Conservation (phyloP, 2,113 vertebrate species). For the Glaucomys volans region DNA sequence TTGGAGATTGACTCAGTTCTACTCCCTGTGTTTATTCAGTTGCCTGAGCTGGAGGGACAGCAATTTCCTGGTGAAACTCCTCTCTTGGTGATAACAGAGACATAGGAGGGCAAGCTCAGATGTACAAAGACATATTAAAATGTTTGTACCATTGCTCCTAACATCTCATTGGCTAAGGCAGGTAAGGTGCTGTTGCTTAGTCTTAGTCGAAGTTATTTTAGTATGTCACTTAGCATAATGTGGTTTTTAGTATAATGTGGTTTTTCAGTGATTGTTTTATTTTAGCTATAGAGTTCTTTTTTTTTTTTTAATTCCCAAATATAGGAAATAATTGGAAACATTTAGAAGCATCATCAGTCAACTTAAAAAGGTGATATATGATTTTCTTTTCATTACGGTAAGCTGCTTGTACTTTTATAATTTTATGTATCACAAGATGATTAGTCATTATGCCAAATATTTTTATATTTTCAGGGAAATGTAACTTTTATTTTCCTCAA, state of each 20-base stretch:
- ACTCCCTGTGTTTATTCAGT: background rate
- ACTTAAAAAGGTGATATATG: slow-evolving; percentile 44
- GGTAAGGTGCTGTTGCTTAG: slow-evolving; percentile 6
- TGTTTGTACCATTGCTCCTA: background rate
- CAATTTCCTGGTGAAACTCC: background rate
- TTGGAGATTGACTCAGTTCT: background rate
- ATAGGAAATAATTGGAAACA: slow-evolving; percentile 21
- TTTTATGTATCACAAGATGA: slow-evolving; percentile 26
- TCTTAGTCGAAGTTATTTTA: background rate
- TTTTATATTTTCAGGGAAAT: slow-evolving; percentile 62
- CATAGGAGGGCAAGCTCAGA: background rate
- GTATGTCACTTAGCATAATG: background rate
- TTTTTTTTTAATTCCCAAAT: slow-evolving; percentile 10
- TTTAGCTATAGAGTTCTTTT: background rate
- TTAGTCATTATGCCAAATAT: slow-evolving; percentile 8
- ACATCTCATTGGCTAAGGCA: background rate
- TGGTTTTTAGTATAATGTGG: background rate
- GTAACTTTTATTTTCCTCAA: slow-evolving; percentile 27
- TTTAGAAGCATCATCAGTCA: slow-evolving; percentile 37
- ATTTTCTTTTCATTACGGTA: slow-evolving; percentile 68
- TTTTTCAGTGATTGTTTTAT: slow-evolving; percentile 50
- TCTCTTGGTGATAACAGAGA: background rate
- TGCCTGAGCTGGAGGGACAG: background rate
- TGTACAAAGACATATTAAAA: background rate
- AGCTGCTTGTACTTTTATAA: slow-evolving; percentile 49